Base-by-base conservation (phyloP, 2,797 vertebrate genomes). In the Octomys mimax region DNA sequence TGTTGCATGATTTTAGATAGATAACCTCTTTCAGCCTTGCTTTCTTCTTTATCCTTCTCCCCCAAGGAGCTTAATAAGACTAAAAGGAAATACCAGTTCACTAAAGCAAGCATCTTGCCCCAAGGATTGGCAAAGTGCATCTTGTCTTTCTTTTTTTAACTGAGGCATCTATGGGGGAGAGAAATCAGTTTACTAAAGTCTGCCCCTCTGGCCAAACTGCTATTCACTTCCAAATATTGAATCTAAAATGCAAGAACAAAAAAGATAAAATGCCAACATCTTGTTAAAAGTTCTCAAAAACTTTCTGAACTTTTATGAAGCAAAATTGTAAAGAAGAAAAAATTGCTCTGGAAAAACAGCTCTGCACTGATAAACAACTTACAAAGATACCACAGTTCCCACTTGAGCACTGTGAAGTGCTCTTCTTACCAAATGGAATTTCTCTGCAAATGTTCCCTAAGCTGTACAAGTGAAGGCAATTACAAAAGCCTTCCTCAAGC, bases 181-280 rank as follows among this genome's bases (percentile, higher is more conserved):
- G 59, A 92, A 59, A 91, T 52, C 64, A 49, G 42, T 86, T 91
- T 91, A 88, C 78, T 6, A 36, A 87, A 95, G 59, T 81, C 14
- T 66, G 9, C 14, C 46, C 71, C 54, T 95, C 59, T 89, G 52
- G 52, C 64, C 13, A 75, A 78, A 89, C 31, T 86, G 18, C 71
- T 92, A 95, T 36, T 83, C 31, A 86, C n/a, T 96, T 95, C 31
- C 64, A 94, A 92, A 78, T 92, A 95, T 68, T 92, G 59, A 86
- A 79, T 96, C 52, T 61, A 89, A 84, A 82, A 57, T 77, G 31
- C 54, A 81, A 71, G 57, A 4, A 33, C 14, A 26, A 87, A 19
- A 71, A 57, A 93, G 28, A 42, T 89, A 87, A 93, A 97, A 90
- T n/a, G 33, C 33, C 82, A 95, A 62, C 36, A 82, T 87, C 24